A percentile compares a stretch with the other conserved stretches of the same genome.
Evolutionary conservation across 2,113 vertebrate genomes (phyloP).

Genomic region (Brachypodius melanocephalos): DNA sequence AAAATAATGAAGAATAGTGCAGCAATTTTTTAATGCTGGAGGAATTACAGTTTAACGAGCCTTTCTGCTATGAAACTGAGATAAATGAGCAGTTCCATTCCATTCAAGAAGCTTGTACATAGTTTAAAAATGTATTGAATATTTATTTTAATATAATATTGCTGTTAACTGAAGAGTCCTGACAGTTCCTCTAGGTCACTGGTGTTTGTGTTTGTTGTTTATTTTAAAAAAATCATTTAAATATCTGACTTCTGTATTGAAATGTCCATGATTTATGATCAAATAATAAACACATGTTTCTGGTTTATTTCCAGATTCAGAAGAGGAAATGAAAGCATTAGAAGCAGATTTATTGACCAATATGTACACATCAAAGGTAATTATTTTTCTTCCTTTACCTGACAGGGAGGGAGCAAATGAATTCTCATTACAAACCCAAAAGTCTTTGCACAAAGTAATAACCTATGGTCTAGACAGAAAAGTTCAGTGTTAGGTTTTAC

Average conservation of each 20-base stretch:
- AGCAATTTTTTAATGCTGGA: not conserved
- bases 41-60: not conserved
- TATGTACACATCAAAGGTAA: conserved; percentile 90
- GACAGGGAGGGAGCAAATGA: not conserved
- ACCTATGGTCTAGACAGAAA: not conserved
- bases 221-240: not conserved
- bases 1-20: not conserved
- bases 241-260: not conserved
- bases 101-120: not conserved
- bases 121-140: not conserved
- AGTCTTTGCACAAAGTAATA: conserved; percentile 39
- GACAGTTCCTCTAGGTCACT: not conserved
- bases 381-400: conserved; percentile 44
- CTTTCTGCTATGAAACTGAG: not conserved
- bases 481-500: conserved; percentile 2
- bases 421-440: conserved; percentile 44
- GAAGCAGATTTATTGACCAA: conserved; percentile 89
- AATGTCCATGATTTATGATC: conserved; percentile 26
- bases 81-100: not conserved
- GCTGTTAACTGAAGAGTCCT: not conserved
- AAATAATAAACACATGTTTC: conserved; percentile 64
- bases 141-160: not conserved
- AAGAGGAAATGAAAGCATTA: conserved; percentile 85
- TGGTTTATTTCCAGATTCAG: conserved; percentile 80
- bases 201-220: not conserved